Evolutionary conservation across 2,888 invertebrate genomes (phyloP).

Genomic region (Drosophila borborema): DNA sequence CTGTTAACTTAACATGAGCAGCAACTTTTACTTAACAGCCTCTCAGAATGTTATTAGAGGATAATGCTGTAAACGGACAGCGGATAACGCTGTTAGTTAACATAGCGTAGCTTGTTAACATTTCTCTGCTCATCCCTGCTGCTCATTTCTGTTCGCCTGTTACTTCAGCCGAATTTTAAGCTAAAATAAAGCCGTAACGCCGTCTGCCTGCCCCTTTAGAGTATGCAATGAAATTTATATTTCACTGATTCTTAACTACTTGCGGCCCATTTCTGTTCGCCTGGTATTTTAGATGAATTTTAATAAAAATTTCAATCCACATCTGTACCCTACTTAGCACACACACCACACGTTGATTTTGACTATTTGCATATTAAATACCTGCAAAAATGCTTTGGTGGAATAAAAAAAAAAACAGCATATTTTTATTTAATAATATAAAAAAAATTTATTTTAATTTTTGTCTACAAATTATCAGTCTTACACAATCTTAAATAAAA

Average conservation of each 20-base stretch:
- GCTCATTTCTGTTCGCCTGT: neutral
- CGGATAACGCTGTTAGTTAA: neutral
- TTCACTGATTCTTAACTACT: neutral
- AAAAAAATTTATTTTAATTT: neutral
- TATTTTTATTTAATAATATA: neutral
- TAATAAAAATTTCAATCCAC: neutral
- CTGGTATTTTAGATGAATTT: neutral
- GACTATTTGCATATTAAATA: neutral
- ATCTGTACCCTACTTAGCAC: too few species aligned
- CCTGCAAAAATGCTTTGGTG: neutral
- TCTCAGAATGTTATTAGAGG: neutral
- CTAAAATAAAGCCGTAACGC: too few species aligned
- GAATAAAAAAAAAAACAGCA: neutral
- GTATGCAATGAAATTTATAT: slow-evolving; percentile 1
- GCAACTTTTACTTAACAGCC: neutral
- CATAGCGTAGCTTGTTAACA: neutral
- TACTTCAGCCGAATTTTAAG: neutral
- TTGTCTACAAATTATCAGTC: neutral
- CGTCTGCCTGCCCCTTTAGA: neutral
- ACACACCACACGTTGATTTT: neutral
- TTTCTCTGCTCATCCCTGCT: neutral
- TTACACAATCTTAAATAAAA: neutral
- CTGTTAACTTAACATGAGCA: neutral
- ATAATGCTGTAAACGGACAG: neutral
- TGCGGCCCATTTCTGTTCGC: neutral